These are phyloP conservation scores for Drosophila funebris DNA, from an alignment of 1,140 invertebrate species.

Conservation along the genomic window DNA sequence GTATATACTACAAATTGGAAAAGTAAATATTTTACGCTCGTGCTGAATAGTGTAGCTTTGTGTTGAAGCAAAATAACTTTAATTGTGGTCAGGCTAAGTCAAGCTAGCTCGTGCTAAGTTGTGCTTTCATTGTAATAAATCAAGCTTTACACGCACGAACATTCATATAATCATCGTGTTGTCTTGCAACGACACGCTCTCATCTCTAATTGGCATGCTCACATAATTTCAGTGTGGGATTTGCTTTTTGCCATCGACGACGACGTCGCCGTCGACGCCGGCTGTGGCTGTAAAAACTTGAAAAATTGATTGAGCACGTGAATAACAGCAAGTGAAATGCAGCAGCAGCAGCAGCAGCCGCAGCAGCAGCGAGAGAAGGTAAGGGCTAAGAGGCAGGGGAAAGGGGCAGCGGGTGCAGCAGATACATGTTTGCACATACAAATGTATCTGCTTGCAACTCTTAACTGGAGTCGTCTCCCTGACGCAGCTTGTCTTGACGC, in stretches of 20 bases:
- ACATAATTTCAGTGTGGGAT: neutral
- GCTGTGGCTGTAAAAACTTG: slow-evolving; percentile 65
- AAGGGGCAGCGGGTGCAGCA: neutral
- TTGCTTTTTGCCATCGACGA: slow-evolving; percentile 13
- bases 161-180: no score
- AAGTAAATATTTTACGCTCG: no score
- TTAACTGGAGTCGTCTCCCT: slow-evolving; percentile 20
- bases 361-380: neutral
- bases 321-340: slow-evolving; percentile 76
- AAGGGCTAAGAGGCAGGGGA: neutral
- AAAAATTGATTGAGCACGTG: slow-evolving; percentile 83
- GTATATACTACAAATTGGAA: no score
- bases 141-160: no score
- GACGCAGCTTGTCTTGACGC: slow-evolving; percentile 36
- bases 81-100: no score
- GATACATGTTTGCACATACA: slow-evolving; percentile 66
- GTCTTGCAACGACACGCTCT: neutral
- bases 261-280: neutral
- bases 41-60: no score
- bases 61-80: no score
- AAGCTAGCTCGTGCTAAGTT: no score
- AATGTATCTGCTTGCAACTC: slow-evolving; percentile 69
- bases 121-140: no score
- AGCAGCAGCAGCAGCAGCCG: slow-evolving; percentile 5
- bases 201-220: neutral